phyloP scores from a whole-genome alignment of 92 coral and sea anemone species.

The Virgularia gustaviana region DNA sequence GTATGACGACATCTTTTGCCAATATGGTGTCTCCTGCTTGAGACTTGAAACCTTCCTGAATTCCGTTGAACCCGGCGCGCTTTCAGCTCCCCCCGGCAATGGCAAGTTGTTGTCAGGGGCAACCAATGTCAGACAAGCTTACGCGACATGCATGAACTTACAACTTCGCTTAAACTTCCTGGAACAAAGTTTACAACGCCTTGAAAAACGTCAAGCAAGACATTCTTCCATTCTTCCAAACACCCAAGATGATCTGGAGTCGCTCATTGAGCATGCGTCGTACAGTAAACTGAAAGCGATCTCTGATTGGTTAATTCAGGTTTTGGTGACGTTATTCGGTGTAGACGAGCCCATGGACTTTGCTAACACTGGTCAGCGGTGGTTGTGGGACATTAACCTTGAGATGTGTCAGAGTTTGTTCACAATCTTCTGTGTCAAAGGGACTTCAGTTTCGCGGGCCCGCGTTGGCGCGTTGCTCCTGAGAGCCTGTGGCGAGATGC shows the following conservation, averaged over 20 bases:
- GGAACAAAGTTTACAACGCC: conserved; percentile 62
- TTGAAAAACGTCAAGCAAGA: background rate
- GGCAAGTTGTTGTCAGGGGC: conserved; percentile 42
- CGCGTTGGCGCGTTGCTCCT: conserved; percentile 83
- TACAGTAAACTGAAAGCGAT: conserved; percentile 79
- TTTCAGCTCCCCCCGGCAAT: conserved; percentile 24
- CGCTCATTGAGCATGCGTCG: conserved; percentile 51
- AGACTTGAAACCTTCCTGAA: conserved; percentile 63
- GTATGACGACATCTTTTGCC: conserved; percentile 86
- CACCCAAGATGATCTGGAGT: conserved; percentile 17
- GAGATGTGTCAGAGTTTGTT: conserved; percentile 76
- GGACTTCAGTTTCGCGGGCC: conserved; percentile 73
- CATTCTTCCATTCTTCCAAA: background rate
- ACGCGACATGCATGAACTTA: conserved; percentile 72
- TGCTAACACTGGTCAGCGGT: conserved; percentile 54
- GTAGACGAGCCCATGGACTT: conserved; percentile 59
- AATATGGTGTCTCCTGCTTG: conserved; percentile 81
- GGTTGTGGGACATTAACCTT: conserved; percentile 56
- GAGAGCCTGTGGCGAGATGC: conserved; percentile 69
- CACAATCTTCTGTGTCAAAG: conserved; percentile 82
- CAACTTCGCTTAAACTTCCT: conserved; percentile 85
- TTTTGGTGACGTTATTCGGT: conserved; percentile 71
- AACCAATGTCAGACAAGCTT: conserved; percentile 64
- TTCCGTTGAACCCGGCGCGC: conserved; percentile 42
- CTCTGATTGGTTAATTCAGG: conserved; percentile 80